phyloP scores from a whole-genome alignment of 1,140 invertebrate species.

The Lanistes nyassanus region DNA sequence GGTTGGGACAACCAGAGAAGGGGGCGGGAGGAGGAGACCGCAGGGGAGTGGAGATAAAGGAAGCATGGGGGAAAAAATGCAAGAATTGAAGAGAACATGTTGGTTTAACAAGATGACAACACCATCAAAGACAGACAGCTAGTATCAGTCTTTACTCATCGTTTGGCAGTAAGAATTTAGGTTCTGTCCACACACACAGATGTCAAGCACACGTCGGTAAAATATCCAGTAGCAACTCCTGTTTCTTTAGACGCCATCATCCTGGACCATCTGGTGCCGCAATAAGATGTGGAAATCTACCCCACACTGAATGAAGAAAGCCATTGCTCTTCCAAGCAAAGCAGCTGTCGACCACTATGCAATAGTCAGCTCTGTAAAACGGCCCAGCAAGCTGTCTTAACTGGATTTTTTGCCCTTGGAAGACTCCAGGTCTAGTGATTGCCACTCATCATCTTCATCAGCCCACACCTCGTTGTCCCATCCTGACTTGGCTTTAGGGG shows the following conservation, averaged over 20 bases:
- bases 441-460: slow-evolving; percentile 57
- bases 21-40: not conserved
- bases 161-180: not conserved
- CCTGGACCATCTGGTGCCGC: not conserved
- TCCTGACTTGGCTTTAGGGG: slow-evolving; percentile 24
- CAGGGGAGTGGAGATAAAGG: not conserved
- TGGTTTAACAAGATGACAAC: not conserved
- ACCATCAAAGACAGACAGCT: not conserved
- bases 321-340: not conserved
- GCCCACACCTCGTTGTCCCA: slow-evolving; percentile 64
- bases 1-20: not conserved
- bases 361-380: not conserved
- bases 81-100: not conserved
- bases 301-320: not conserved
- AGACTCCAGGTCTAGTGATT: slow-evolving; percentile 51
- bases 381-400: not conserved
- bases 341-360: not conserved
- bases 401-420: slow-evolving; percentile 33
- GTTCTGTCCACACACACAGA: not conserved
- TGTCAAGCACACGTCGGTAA: not conserved
- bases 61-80: not conserved
- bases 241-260: not conserved
- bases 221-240: not conserved
- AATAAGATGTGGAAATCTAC: not conserved
- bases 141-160: too few species aligned